Conservation (phyloP, 1,140 invertebrate genomes). For the Camponotus vicinus region DNA sequence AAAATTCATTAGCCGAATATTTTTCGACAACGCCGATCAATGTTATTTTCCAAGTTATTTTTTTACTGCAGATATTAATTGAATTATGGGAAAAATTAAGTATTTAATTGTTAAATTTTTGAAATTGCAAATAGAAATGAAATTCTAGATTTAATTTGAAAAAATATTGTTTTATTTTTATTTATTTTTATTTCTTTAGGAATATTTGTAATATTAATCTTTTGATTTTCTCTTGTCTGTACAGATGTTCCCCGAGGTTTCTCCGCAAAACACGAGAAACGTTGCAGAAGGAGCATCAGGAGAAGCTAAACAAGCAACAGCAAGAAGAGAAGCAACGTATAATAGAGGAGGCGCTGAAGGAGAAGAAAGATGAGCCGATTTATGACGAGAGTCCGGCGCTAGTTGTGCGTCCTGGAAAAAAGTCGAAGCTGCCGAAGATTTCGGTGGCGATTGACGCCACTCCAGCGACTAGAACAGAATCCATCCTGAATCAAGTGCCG, state of each 20-base stretch:
- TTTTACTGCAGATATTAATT: not conserved
- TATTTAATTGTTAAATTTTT: not conserved
- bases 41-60: not conserved
- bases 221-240: constrained; percentile 1
- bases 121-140: not conserved
- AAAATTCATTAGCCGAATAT: constrained; percentile 7
- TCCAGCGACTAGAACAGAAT: constrained; percentile 89
- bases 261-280: constrained; percentile 85
- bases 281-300: constrained; percentile 82
- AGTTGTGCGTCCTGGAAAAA: constrained; percentile 85
- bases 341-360: constrained; percentile 80
- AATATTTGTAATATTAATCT: not conserved
- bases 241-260: constrained; percentile 89
- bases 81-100: not conserved
- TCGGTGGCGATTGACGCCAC: constrained; percentile 92
- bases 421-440: constrained; percentile 88
- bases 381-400: constrained; percentile 84
- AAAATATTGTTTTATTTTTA: no score
- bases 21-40: not conserved
- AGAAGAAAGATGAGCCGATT: constrained; percentile 81
- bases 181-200: not conserved
- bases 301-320: constrained; percentile 86
- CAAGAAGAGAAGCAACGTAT: constrained; percentile 82
- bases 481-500: constrained; percentile 91
- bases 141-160: not conserved